Conservation (phyloP, 2,113 vertebrate species). For the Helogale parvula region DNA sequence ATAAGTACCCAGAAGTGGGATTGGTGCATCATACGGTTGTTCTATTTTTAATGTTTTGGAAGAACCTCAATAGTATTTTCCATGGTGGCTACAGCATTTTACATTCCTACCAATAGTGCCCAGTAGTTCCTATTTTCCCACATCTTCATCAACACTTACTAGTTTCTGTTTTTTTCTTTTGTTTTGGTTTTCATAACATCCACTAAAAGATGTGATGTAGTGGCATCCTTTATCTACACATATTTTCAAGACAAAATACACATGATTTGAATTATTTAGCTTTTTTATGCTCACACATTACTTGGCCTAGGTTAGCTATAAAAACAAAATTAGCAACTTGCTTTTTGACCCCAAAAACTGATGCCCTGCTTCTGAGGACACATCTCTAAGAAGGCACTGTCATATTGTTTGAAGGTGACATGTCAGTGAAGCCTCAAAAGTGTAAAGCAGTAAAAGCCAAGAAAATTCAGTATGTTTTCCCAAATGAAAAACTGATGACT, state of each 20-base stretch:
- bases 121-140: neutral
- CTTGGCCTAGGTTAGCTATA: neutral
- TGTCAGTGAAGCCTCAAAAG: constrained; percentile 13
- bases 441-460: neutral
- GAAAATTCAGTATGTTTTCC: constrained; percentile 25
- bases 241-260: neutral
- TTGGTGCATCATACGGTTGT: neutral
- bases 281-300: neutral
- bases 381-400: neutral
- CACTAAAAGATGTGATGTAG: neutral
- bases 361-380: neutral
- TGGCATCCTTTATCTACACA: neutral
- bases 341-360: neutral
- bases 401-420: neutral
- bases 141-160: neutral
- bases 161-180: neutral
- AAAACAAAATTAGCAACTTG: constrained; percentile 32
- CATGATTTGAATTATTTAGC: neutral
- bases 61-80: neutral
- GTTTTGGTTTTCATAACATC: neutral
- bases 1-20: neutral
- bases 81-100: neutral
- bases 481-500: neutral
- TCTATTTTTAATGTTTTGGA: neutral
- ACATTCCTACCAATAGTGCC: neutral